phyloP scores from a whole-genome alignment of 1,140 invertebrate species.

The Zaprionus ghesquierei region DNA sequence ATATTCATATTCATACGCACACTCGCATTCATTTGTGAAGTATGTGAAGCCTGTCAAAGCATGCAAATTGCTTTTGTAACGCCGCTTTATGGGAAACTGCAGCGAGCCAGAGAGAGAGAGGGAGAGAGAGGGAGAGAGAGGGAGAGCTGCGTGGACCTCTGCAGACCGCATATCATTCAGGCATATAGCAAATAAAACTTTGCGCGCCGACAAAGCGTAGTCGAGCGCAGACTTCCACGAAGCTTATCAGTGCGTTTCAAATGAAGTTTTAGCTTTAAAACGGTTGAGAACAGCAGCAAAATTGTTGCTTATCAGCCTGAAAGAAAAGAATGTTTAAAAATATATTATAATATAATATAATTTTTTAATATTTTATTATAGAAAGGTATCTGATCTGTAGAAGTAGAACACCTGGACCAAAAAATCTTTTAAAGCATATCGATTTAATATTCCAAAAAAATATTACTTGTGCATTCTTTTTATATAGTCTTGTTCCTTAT shows the following conservation, averaged over 20 bases:
- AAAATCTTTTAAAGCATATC: too few relatives aligned
- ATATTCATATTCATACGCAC: not conserved
- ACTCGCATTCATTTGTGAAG: not conserved
- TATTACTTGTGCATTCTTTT: too few relatives aligned
- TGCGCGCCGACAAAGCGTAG: not conserved
- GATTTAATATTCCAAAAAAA: too few relatives aligned
- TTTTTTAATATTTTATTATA: too few relatives aligned
- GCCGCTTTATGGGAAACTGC: constrained; percentile 67
- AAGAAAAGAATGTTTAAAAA: too few relatives aligned
- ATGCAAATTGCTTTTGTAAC: constrained; percentile 70
- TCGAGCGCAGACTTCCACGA: not conserved
- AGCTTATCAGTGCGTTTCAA: not conserved
- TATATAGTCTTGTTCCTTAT: too few relatives aligned
- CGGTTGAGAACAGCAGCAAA: not conserved
- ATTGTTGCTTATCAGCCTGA: too few relatives aligned
- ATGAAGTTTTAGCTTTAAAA: not conserved
- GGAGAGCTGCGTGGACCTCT: not conserved
- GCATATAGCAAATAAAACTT: not conserved
- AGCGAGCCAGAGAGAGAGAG: not conserved
- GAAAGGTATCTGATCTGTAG: too few relatives aligned
- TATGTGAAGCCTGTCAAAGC: constrained; percentile 14
- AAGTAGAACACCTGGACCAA: too few relatives aligned
- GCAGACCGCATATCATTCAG: not conserved
- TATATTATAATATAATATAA: too few relatives aligned
- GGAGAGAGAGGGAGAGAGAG: not conserved